phyloP scores from a whole-genome alignment of 2,888 invertebrate genomes.

The Seira ritae region DNA sequence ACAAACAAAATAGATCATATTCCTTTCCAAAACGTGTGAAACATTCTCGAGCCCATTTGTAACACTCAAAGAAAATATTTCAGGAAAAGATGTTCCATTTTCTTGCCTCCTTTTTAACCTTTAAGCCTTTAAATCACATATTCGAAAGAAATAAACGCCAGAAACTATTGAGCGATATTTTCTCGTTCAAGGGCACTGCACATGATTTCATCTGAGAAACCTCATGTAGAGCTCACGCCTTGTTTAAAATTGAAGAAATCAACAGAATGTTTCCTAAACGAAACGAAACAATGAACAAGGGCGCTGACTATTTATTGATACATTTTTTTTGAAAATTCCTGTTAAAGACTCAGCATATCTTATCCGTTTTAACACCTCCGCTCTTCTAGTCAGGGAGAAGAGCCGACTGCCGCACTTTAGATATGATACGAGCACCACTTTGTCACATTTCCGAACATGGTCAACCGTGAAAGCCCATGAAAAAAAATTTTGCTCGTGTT shows the following conservation, averaged over 20 bases:
- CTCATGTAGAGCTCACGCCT: no score
- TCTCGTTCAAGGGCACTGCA: no score
- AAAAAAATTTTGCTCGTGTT: not conserved
- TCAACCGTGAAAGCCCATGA: not conserved
- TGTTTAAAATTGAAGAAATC: no score
- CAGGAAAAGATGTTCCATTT: no score
- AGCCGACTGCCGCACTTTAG: not conserved
- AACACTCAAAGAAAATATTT: no score
- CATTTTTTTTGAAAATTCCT: not conserved
- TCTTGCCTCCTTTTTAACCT: no score
- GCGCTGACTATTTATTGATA: not conserved
- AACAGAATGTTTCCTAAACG: not conserved
- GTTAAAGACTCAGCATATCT: not conserved
- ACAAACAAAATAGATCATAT: not conserved
- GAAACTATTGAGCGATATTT: no score
- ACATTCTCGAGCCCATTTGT: no score
- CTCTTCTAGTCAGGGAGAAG: not conserved
- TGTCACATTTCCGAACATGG: conserved; percentile 9
- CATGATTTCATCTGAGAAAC: no score
- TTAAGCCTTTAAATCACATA: no score
- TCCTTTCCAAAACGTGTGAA: no score
- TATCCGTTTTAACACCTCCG: conserved; percentile 1
- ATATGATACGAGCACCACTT: not conserved
- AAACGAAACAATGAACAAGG: conserved; percentile 13
- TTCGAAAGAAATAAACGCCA: no score